Evolutionary conservation across 2,888 invertebrate species (phyloP), one percentile per base, ranked within the genome.

Genomic region (Trilocha varians): DNA sequence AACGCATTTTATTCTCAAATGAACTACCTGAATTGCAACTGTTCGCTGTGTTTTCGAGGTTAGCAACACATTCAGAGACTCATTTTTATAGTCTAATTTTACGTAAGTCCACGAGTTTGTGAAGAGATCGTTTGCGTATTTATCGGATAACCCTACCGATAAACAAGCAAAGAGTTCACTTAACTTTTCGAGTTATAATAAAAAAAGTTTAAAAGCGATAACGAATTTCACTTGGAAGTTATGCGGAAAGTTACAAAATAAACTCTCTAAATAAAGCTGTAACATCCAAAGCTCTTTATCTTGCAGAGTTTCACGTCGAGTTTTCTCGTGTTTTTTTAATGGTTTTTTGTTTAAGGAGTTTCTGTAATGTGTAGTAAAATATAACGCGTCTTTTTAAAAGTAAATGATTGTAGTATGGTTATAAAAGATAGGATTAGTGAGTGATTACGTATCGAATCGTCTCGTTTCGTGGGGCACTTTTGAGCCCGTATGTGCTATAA

Each of bases 81-180:
- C 2, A 6, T 25, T 25, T 25, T 25, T 25, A 25, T 8, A 8
- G 18, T 18, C 18, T 4, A 25, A 11, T 11, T 25, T 25, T 9
- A 9, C 3, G 25, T 11, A 25, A 25, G 11, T 25, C 25, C 2
- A n/a, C n/a, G n/a, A n/a, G n/a, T n/a, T n/a, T n/a, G n/a, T n/a
- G n/a, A n/a, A n/a, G n/a, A n/a, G n/a, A 11, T 25, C 25, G 25
- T 25, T 9, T 25, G 11, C 2, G 11, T 11, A 4, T 25, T 25
- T 25, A 25, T 25, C 25, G 6, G 25, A 13, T 25, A 35, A 43
- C 45, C 43, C 45, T 45, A 43, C 42, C 38, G 39, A 39, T 34
- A 16, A 36, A 36, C 36, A 15, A 36, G 16, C 16, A 36, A 36
- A 16, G 36, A 16, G 25, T 25, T 25, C 6, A 25, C 25, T 25